phyloP scores from a whole-genome alignment of 2,888 invertebrate genomes.

The Rhagophthalmus giganteus region DNA sequence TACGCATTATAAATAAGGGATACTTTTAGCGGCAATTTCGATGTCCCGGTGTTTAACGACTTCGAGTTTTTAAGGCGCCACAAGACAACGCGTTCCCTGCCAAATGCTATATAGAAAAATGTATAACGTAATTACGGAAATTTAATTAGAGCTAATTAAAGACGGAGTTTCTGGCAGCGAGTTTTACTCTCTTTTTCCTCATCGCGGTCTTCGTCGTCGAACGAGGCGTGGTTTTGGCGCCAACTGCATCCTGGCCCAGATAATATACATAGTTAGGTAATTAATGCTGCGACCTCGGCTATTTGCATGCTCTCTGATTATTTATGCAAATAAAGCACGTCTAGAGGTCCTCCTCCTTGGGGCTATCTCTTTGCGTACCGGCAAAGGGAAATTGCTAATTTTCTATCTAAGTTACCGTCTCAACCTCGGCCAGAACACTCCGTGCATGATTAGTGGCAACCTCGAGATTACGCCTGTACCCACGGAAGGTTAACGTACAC shows the following conservation, averaged over 20 bases:
- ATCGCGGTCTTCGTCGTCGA: constrained; percentile 26
- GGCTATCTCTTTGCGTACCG: constrained; percentile 42
- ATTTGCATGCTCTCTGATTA: constrained; percentile 57
- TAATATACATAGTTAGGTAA: constrained; percentile 53
- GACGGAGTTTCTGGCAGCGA: constrained; percentile 40
- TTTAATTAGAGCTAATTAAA: constrained; percentile 56
- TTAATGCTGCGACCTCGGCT: constrained; percentile 54
- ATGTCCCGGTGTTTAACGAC: constrained; percentile 30
- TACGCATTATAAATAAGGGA: constrained; percentile 20
- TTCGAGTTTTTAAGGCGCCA: constrained; percentile 28
- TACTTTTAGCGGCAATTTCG: constrained; percentile 17
- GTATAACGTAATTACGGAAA: constrained; percentile 53
- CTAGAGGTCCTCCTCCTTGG: constrained; percentile 46
- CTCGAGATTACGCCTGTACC: constrained; percentile 21
- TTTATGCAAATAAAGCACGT: constrained; percentile 56
- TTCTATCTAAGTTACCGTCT: constrained; percentile 48
- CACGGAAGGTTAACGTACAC: constrained; percentile 14
- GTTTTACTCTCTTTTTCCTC: constrained; percentile 41
- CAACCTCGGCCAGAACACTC: constrained; percentile 29
- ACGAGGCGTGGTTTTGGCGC: constrained; percentile 42
- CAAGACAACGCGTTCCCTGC: constrained; percentile 35
- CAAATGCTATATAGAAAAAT: constrained; percentile 44
- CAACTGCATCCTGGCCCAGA: constrained; percentile 47
- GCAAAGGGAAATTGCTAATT: constrained; percentile 55
- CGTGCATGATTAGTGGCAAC: constrained; percentile 31